Evolutionary conservation across 2,113 vertebrate genomes (phyloP).

Genomic region (Corythoichthys haematopterus): DNA sequence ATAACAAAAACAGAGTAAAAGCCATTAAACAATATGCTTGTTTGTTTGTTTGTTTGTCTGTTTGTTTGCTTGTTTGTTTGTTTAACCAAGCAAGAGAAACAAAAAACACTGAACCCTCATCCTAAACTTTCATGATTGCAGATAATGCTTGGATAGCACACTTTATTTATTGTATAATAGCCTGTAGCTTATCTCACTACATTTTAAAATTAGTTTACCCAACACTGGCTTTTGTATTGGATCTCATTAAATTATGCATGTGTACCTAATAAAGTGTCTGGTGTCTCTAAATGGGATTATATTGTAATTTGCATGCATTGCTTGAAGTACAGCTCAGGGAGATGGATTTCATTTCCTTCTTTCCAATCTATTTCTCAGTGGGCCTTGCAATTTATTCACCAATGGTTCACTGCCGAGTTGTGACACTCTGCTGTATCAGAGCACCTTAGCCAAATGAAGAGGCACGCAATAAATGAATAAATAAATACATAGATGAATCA

Average conservation of each 20-base stretch:
- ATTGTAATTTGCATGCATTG: not conserved
- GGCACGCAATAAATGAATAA: not conserved
- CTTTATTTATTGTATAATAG: not conserved
- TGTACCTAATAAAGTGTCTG: not conserved
- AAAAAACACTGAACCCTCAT: not conserved
- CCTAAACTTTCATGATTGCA: not conserved
- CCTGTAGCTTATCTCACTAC: not conserved
- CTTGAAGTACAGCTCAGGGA: slow-evolving; percentile 1
- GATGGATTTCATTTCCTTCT: slow-evolving; percentile 2
- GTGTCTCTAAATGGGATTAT: slow-evolving; percentile 1
- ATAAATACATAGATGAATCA: not conserved
- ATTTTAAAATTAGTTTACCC: not conserved
- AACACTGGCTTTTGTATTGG: not conserved
- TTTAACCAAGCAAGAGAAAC: not conserved
- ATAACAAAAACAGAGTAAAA: slow-evolving; percentile 12
- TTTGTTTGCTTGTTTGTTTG: not conserved
- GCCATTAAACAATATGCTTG: slow-evolving; percentile 2
- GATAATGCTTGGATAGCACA: not conserved
- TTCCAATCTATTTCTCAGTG: slow-evolving; percentile 3
- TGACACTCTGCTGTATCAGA: not conserved
- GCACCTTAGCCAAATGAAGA: slow-evolving; percentile 5
- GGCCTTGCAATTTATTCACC: slow-evolving; percentile 3
- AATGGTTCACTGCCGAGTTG: not conserved
- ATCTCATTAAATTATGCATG: not conserved
- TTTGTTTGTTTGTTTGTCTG: not conserved